Evolutionary conservation across 2,797 vertebrate species (phyloP), one percentile per base, ranked within the genome.

Genomic region (Aulostomus chinensis): DNA sequence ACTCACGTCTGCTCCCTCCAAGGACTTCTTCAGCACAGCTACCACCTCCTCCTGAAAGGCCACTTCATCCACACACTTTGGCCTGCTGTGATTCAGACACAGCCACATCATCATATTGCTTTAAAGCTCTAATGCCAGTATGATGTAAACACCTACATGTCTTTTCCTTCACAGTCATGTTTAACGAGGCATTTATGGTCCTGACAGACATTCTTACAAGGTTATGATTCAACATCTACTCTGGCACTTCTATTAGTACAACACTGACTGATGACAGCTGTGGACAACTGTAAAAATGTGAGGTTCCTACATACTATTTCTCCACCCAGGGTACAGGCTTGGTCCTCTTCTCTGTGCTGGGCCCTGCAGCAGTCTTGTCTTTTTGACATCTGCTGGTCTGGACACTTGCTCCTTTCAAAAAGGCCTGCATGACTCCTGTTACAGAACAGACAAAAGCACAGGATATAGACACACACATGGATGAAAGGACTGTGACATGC

Each of bases 31-130:
- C 58, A 99, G 77, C 7, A 99, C 94, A 9, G 95, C 93, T 35
- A 98, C 94, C 53, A 97, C 95, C 86, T 99, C 97, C 41, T 99
- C 97, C 80, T 99, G 97, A 80, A 92, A 98, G n/a, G 96, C 96
- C 0, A 98, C 94, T 55, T 99, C 97, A 85, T 96, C 93, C 25
- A 99, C 93, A 48, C 93, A 95, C 83, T 94, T 97, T 1, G 97
- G 97, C 14, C 97, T 92, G 79, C 97, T 99, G 76, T 5, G 36
- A 24, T 46, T 22, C 5, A 70, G 41, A 50, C 33, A 52, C 16
- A 48, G n/a, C 4, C 7, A 15, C n/a, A 24, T 24, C 24, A 12
- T 22, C 18, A 20, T n/a, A 10, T 15, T 17, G n/a, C n/a, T n/a
- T n/a, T n/a, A n/a, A n/a, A n/a, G n/a, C n/a, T n/a, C n/a, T n/a